A percentile compares a stretch with the other conserved stretches of the same genome.
Conservation (phyloP, 1,140 invertebrate species). For the Lamellibrachia luymesi region DNA sequence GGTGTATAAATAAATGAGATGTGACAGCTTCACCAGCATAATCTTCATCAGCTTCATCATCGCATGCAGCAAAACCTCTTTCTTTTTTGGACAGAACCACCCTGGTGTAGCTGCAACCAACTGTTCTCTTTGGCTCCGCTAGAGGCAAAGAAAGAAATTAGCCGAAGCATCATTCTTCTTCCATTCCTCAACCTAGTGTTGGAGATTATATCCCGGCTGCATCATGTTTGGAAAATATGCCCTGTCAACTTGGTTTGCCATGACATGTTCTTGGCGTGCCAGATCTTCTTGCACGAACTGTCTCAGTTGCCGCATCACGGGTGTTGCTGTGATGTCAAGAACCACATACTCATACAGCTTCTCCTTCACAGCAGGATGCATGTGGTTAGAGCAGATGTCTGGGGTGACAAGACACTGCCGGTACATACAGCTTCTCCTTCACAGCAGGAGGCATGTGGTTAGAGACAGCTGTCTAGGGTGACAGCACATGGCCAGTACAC, state of each 20-base stretch:
- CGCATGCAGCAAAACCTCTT: neutral
- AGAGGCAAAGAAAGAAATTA: neutral
- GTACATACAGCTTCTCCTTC: neutral
- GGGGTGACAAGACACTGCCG: neutral
- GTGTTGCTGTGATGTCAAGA: neutral
- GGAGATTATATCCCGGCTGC: neutral
- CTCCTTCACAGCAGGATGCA: neutral
- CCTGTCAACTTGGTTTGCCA: neutral
- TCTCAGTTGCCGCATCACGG: neutral
- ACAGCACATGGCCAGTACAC: neutral
- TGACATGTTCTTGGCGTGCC: neutral
- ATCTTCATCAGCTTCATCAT: neutral
- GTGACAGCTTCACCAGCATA: neutral
- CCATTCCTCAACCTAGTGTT: neutral
- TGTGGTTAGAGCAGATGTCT: neutral
- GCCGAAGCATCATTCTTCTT: neutral
- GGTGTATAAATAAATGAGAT: neutral
- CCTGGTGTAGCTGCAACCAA: neutral
- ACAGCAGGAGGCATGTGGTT: neutral
- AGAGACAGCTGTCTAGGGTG: neutral
- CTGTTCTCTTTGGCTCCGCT: neutral
- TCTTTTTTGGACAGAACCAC: neutral
- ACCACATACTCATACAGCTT: neutral
- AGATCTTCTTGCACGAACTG: neutral
- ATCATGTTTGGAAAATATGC: neutral